phyloP scores from a whole-genome alignment of 2,888 invertebrate genomes.

The Thera britannica region DNA sequence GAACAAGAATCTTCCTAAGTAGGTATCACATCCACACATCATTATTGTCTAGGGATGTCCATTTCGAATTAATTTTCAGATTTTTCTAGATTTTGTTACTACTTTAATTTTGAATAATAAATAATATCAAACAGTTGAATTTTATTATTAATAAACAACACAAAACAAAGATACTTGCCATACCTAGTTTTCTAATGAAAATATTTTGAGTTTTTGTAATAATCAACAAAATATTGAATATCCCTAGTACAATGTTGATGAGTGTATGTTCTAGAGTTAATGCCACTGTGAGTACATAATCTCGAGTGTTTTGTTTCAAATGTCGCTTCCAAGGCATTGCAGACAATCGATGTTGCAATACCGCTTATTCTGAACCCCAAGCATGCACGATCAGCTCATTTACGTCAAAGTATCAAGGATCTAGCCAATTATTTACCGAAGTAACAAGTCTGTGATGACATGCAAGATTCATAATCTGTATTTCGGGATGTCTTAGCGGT shows the following conservation, averaged over 20 bases:
- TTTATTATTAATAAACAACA: no score
- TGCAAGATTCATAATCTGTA: conserved; percentile 41
- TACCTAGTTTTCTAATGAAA: no score
- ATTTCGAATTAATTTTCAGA: no score
- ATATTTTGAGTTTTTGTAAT: no score
- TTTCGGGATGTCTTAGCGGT: conserved; percentile 6
- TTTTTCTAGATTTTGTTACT: no score
- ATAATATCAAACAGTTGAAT: no score
- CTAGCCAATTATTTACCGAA: conserved; percentile 36
- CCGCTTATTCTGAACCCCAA: conserved; percentile 39
- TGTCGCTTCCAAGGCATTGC: conserved; percentile 22
- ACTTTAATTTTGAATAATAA: no score
- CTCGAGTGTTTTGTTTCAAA: conserved; percentile 21
- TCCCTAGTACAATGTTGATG: conserved; percentile 14
- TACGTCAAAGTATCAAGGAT: conserved; percentile 57
- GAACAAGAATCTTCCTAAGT: no score
- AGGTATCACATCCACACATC: no score
- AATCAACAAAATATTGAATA: no score
- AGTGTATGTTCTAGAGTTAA: conserved; percentile 11
- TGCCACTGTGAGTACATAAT: conserved; percentile 5
- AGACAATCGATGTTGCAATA: conserved; percentile 41
- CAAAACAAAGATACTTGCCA: no score
- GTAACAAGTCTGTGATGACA: conserved; percentile 41
- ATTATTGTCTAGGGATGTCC: no score
- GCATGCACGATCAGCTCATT: conserved; percentile 64